Evolutionary conservation across 2,113 vertebrate species (phyloP), one percentile per base, ranked within the genome.

Genomic region (Ictalurus furcatus): DNA sequence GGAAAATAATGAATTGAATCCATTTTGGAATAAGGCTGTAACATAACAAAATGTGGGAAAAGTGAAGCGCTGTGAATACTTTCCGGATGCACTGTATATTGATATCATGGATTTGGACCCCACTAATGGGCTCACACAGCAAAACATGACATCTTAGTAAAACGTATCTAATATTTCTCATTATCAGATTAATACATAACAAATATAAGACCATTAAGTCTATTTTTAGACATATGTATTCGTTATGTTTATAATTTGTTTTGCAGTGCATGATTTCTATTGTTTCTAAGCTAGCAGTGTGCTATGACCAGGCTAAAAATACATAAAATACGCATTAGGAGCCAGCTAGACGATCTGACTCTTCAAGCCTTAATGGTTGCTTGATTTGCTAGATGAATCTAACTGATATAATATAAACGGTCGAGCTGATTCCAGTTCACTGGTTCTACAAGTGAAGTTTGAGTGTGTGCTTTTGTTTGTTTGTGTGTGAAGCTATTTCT

Each of bases 401-500:
- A 73, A 63, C 63, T 59, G 80, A 84, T 52, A 48, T 40, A 34
- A 5, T 59, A 34, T 19, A 78, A 85, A 85, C 61, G 59, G 13
- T 28, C 4, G 7, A n/a, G 23, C 52, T 37, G 48, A 85, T 79
- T 85, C 69, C 69, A 85, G 37, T 88, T 84, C 82, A 54, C 58
- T 88, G 87, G 59, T 69, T 80, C 40, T 63, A 74, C 56, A 76
- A 76, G 82, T 56, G 19, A 74, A 59, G 48, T 34, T 30, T 74
- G 19, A 73, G 52, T 86, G 80, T 84, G 54, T 34, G 5, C 37
- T 1, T 74, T 5, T 86, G 19, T 58, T 21, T 58, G 21, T 86
- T 3, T 74, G 69, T 86, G 87, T 76, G 54, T 84, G 67, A n/a
- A 13, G 58, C 76, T 69, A 54, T 76, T 63, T 85, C 83, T 84